Evolutionary conservation across 1,140 invertebrate species (phyloP).

Genomic region (Drosophila neocordata): DNA sequence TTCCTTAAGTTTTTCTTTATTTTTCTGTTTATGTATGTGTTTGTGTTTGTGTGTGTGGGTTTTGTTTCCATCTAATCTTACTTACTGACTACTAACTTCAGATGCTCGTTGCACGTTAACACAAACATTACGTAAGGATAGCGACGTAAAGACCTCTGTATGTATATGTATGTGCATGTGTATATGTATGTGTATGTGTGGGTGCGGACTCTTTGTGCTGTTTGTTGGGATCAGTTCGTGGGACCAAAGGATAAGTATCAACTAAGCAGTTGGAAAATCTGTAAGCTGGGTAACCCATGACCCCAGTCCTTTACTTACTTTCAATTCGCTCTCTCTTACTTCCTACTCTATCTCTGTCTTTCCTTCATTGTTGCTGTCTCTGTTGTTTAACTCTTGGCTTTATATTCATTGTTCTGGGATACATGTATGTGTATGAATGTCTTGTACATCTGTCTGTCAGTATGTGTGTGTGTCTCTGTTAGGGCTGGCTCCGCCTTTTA

Average conservation of each 20-base stretch:
- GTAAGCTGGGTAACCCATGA: conserved; percentile 44
- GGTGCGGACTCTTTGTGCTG: conserved; percentile 6
- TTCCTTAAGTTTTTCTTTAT: not conserved
- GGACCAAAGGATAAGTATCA: conserved; percentile 65
- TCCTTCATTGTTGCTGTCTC: conserved; percentile 9
- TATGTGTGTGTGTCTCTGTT: conserved; percentile 38
- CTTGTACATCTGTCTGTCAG: not conserved
- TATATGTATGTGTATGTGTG: too few relatives aligned
- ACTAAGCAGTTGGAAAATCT: conserved; percentile 75
- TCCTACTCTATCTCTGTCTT: conserved; percentile 14
- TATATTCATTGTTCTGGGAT: not conserved
- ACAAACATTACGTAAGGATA: conserved; percentile 67
- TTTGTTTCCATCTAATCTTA: conserved; percentile 30
- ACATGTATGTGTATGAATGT: conserved; percentile 20
- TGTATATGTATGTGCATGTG: not conserved
- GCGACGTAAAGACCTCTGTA: conserved; percentile 44
- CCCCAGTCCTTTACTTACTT: not conserved
- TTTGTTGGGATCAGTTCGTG: conserved; percentile 17
- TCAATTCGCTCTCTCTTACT: not conserved
- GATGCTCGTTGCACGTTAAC: conserved; percentile 54
- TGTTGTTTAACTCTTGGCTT: conserved; percentile 7
- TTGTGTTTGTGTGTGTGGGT: not conserved
- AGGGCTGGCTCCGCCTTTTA: conserved; percentile 28
- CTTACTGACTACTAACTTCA: conserved; percentile 5
- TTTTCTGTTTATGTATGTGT: not conserved